Base-by-base conservation (phyloP, 2,888 invertebrate species). In the Lepidocyrtinus sp. region DNA sequence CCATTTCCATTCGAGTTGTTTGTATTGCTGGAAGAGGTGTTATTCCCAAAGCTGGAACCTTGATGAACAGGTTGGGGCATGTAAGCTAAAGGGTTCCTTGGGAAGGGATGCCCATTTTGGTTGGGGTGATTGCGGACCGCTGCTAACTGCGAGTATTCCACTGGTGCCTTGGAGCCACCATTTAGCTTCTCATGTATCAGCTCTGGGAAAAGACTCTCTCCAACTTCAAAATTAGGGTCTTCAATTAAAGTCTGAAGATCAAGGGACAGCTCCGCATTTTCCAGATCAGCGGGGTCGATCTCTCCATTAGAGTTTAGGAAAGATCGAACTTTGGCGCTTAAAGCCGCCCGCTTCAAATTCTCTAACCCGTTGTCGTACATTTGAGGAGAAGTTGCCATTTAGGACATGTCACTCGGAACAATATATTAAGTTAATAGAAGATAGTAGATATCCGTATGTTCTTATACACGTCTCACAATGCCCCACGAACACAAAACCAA, bases 1-100 rank as follows among this genome's bases (percentile, higher is more conserved):
- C 74, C 70, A 61, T 63, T 73, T 12, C 74, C 71, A 45, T 75
- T 93, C 81, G 78, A 74, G 63, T 69, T 70, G 64, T 69, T 68
- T 25, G 61, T 69, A 63, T 69, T 69, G 69, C 63, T 69, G 45
- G 27, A 50, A 26, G 75, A 69, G 50, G 67, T 77, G 22, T 77
- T 72, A 21, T 72, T 79, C 63, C 82, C 83, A 89, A 86, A 87
- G 64, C 86, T 90, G 5, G 93, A 93, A 9, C 94, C 94, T 81
- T 93, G 94, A 89, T 96, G 95, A 1, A 96, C 96, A 21, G 96
- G 95, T 89, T 96, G 96, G 0, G 96, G 96, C 95, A 96, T 96
- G 88, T 96, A 96, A 19, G 95, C 95, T 78, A 96, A 89, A 0
- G 95, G 94, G 24, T 94, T 94, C 81, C 95, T 89, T 0, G 76